phyloP scores from a whole-genome alignment of 2,797 vertebrate species.

The Poecilia gillii region DNA sequence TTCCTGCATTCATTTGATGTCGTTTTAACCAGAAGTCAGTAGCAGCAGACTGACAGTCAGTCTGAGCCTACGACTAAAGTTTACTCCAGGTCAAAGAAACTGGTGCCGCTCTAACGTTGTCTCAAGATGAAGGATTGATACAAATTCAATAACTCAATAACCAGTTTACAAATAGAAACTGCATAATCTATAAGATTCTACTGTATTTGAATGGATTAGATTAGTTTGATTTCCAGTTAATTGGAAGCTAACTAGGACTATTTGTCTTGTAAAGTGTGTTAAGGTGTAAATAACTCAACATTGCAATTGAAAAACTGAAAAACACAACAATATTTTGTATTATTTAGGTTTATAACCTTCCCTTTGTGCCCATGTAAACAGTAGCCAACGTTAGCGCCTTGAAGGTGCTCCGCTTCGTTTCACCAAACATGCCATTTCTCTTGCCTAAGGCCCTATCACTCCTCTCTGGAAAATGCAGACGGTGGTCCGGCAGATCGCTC shows the following conservation, averaged over 20 bases:
- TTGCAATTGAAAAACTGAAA: neutral
- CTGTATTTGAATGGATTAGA: neutral
- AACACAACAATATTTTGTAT: neutral
- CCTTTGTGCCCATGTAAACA: conserved; percentile 32
- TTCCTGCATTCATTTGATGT: neutral
- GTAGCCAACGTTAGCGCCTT: conserved; percentile 34
- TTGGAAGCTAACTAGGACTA: neutral
- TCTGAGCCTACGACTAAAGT: neutral
- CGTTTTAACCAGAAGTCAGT: neutral
- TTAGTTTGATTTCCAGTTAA: neutral
- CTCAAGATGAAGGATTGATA: neutral
- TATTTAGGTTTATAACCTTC: neutral
- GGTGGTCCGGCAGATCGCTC: conserved; percentile 46
- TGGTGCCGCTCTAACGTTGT: neutral
- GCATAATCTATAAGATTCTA: neutral
- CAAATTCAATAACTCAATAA: neutral
- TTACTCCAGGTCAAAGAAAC: neutral
- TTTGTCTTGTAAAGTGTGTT: neutral
- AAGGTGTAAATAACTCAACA: neutral
- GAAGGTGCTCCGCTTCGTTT: conserved; percentile 26
- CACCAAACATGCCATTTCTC: conserved; percentile 43
- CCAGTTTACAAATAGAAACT: neutral
- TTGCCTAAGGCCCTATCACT: conserved; percentile 30
- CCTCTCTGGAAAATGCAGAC: conserved; percentile 58
- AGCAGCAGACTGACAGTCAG: neutral